These are phyloP conservation scores for Drosophila lowei DNA, from an alignment of 1,140 invertebrate genomes.

Conservation along the genomic window DNA sequence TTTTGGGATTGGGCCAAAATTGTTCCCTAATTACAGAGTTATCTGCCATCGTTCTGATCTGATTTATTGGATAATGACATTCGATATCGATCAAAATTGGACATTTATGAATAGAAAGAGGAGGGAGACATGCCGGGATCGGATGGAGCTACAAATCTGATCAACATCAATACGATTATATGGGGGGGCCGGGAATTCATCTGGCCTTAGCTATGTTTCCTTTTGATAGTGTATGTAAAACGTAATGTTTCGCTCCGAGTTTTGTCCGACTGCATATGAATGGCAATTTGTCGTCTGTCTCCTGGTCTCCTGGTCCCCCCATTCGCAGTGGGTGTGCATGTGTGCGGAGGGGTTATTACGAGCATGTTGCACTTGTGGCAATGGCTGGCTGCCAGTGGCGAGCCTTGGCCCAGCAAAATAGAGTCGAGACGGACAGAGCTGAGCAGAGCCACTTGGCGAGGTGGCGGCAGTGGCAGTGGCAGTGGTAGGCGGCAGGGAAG, in stretches of 20 bases:
- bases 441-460: conserved; percentile 6
- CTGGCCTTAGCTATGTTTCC: too few relatives aligned
- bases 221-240: neutral
- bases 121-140: too few relatives aligned
- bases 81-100: too few relatives aligned
- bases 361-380: conserved; percentile 63
- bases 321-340: conserved; percentile 9
- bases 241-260: conserved; percentile 48
- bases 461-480: conserved; percentile 14
- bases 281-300: conserved; percentile 77
- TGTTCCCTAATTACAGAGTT: too few relatives aligned
- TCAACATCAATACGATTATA: too few relatives aligned
- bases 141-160: too few relatives aligned
- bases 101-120: too few relatives aligned
- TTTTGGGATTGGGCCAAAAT: too few relatives aligned
- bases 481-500: conserved; percentile 11
- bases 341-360: conserved; percentile 59
- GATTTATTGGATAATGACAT: too few relatives aligned
- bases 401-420: conserved; percentile 19
- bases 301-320: conserved; percentile 21
- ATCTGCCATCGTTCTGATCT: too few relatives aligned
- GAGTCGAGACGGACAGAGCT: neutral
- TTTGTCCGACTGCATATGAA: conserved; percentile 66
- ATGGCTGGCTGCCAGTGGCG: conserved; percentile 40
- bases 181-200: neutral